phyloP scores from a whole-genome alignment of 2,888 invertebrate genomes.

The Lasioglossum zephyrum region DNA sequence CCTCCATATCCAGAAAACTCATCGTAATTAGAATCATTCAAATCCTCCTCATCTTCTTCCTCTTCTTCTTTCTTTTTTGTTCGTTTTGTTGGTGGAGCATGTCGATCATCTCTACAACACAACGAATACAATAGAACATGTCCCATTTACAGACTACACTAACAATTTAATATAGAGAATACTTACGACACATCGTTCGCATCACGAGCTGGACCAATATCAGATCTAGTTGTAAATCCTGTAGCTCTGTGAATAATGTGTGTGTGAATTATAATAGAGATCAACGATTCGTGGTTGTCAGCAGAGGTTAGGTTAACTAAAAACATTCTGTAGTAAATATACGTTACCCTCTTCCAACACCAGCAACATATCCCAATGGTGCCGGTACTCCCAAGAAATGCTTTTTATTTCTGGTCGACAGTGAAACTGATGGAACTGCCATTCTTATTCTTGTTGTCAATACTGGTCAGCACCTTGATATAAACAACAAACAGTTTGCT shows the following conservation, averaged over 20 bases:
- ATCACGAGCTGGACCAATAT: constrained; percentile 99
- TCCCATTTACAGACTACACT: not conserved
- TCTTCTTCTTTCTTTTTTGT: constrained; percentile 96
- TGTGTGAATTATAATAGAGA: not conserved
- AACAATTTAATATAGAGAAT: constrained; percentile 1
- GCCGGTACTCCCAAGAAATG: constrained; percentile 99
- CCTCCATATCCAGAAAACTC: constrained; percentile 99
- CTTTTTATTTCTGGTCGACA: constrained; percentile 97
- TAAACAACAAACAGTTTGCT: constrained; percentile 1
- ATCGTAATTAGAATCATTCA: constrained; percentile 99
- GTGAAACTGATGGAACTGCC: constrained; percentile 91
- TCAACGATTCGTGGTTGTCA: not conserved
- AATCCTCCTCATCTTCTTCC: constrained; percentile 98
- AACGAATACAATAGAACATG: not conserved
- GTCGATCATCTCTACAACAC: constrained; percentile 93
- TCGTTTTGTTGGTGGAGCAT: constrained; percentile 97
- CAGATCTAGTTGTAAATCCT: constrained; percentile 99
- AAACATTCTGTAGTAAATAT: constrained; percentile 1
- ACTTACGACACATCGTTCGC: constrained; percentile 98
- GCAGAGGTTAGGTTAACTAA: constrained; percentile 5
- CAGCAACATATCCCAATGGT: constrained; percentile 99
- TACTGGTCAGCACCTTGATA: too few relatives aligned
- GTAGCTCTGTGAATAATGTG: constrained; percentile 91
- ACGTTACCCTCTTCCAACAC: constrained; percentile 94
- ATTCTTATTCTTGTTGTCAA: constrained; percentile 82